Evolutionary conservation across 2,113 vertebrate species (phyloP), one percentile per base, ranked within the genome.

Genomic region (Crotalus horridus): DNA sequence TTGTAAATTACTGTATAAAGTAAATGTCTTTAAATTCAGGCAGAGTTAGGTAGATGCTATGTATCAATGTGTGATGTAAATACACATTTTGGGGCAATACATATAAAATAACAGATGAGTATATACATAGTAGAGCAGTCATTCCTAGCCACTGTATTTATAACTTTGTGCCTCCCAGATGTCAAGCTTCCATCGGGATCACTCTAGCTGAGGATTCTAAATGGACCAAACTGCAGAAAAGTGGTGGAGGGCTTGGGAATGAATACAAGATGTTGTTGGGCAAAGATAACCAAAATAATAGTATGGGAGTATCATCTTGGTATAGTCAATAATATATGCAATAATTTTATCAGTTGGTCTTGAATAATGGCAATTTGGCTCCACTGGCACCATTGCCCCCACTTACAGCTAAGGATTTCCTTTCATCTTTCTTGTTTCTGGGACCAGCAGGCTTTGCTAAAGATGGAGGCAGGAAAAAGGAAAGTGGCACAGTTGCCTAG

Each of bases 401-500:
- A 2, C 33, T 74, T 39, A 69, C 8, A 46, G 3, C 6, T 24
- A 9, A 51, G 23, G 12, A 21, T 11, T 88, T 39, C 21, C 8
- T 20, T 53, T 54, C 81, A 56, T 33, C 58, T 26, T 87, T 5
- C 33, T 56, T 74, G 15, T 43, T 43, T 13, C 48, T 88, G 48
- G 29, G 17, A 55, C 86, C 54, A 53, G 20, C 88, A 24, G 69
- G 24, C 56, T 92, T 88, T 39, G 59, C 51, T 87, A n/a, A 56
- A 23, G 33, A 86, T 20, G 46, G 74, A 64, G 53, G 55, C 74
- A 48, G n/a, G 23, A 51, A 33, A 39, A 61, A 93, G 74, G 46
- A 86, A 46, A 93, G 55, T 21, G 39, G 46, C n/a, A 54, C 53
- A 29, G 92, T 93, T 90, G 88, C 92, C 23, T 93, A 90, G 88